Evolutionary conservation across 2,797 vertebrate genomes (phyloP).

Genomic region (Sphenopsis melanotis): DNA sequence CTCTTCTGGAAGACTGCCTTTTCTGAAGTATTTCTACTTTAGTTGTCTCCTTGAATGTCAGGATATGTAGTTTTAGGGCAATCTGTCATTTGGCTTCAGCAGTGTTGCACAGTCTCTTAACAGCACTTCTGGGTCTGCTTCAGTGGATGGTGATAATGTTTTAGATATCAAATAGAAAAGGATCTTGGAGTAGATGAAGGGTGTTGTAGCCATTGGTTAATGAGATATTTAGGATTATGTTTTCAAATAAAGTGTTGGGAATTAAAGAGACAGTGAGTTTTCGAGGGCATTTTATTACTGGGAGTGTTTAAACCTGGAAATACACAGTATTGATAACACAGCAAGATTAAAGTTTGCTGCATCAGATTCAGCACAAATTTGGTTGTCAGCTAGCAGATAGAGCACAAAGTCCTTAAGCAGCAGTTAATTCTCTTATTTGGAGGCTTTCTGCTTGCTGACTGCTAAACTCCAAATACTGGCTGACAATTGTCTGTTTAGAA

Average conservation of each 20-base stretch:
- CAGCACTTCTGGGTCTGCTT: background rate
- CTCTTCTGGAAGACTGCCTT: background rate
- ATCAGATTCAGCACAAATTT: constrained; percentile 12
- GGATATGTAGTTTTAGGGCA: background rate
- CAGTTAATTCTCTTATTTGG: background rate
- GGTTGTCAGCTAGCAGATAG: background rate
- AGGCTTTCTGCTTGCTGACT: background rate
- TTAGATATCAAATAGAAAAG: background rate
- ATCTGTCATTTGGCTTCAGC: background rate
- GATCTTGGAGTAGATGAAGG: background rate
- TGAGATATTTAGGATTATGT: background rate
- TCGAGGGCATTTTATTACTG: background rate
- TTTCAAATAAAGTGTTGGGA: background rate
- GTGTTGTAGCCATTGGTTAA: background rate
- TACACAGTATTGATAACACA: background rate
- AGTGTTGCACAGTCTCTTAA: background rate
- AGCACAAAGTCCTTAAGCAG: background rate
- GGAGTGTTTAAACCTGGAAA: background rate
- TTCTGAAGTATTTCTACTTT: background rate
- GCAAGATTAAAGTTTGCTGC: constrained; percentile 20
- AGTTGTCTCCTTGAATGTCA: background rate
- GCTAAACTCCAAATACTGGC: background rate
- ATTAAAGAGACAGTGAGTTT: background rate
- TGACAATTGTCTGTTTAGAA: background rate
- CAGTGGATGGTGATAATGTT: background rate